Evolutionary conservation across 2,888 invertebrate genomes (phyloP), one percentile per base, ranked within the genome.

Genomic region (Buathra laborator): DNA sequence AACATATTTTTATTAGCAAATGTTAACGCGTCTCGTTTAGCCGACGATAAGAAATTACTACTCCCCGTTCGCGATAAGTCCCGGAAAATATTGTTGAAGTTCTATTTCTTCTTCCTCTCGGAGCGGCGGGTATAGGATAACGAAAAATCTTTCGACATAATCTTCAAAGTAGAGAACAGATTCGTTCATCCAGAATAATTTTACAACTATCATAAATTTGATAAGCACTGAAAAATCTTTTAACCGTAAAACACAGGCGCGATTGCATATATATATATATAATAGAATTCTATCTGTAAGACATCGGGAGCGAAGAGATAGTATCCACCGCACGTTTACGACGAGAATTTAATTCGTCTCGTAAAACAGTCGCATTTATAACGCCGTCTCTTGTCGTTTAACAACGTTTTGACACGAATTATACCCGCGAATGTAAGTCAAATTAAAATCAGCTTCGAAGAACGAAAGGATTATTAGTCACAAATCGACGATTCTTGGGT

Each of bases 341-440:
- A 70, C 32, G 1, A 4, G 9, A n/a, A 48, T 78, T 76, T 62
- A 9, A 77, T 70, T 62, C 56, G n/a, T 29, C 46, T 62, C 78
- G 78, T 78, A 48, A 70, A 66, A 14, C 51, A 12, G 10, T 16
- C 32, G 48, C 32, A n/a, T 24, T 76, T 43, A 32, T 43, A 53
- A 37, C 51, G 16, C 12, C n/a, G 59, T 48, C 24, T 59, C 44
- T 44, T 32, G n/a, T 53, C 64, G 51, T 64, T 53, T 24, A 71
- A 64, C 19, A 59, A 62, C 10, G 48, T 71, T 62, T 62, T 14
- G 16, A 3, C 59, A 14, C 37, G 62, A 70, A 46, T 48, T 16
- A 16, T 48, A 10, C 37, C 7, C 19, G 37, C 19, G 43, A 76
- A 53, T n/a, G 6, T 53, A 14, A 7, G 37, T 12, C 37, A 19